Evolutionary conservation across 2,888 invertebrate genomes (phyloP).

Genomic region (Orchestes rusci): DNA sequence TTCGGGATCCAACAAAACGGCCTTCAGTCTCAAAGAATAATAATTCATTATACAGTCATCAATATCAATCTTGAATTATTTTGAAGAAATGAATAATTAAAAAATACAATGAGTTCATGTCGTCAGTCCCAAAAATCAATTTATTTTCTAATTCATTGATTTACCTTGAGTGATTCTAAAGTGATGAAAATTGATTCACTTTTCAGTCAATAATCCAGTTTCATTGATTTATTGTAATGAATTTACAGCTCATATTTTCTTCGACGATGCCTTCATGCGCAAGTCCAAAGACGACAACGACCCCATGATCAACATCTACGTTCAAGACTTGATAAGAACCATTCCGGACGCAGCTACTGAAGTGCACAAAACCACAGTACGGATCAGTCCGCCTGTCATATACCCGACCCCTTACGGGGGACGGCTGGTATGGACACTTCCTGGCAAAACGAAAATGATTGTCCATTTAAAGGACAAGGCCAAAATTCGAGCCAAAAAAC

Average conservation of each 20-base stretch:
- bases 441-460: conserved; percentile 76
- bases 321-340: conserved; percentile 61
- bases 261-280: conserved; percentile 76
- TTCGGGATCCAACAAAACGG: too few species aligned
- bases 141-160: too few species aligned
- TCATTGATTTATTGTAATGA: too few species aligned
- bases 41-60: too few species aligned
- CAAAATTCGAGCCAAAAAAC: conserved; percentile 80
- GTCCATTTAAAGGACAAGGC: conserved; percentile 85
- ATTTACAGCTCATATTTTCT: conserved; percentile 78
- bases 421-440: conserved; percentile 72
- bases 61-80: too few species aligned
- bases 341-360: conserved; percentile 71
- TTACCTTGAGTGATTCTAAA: too few species aligned
- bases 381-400: conserved; percentile 62
- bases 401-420: conserved; percentile 83
- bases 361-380: conserved; percentile 58
- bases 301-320: conserved; percentile 74
- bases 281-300: conserved; percentile 55
- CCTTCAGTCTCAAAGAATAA: too few species aligned
- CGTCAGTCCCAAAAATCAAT: too few species aligned
- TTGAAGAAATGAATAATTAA: too few species aligned
- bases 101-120: too few species aligned
- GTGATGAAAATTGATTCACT: too few species aligned
- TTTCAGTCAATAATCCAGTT: too few species aligned